Evolutionary conservation across 2,888 invertebrate species (phyloP), one percentile per base, ranked within the genome.

Genomic region (Masnerella sp.): DNA sequence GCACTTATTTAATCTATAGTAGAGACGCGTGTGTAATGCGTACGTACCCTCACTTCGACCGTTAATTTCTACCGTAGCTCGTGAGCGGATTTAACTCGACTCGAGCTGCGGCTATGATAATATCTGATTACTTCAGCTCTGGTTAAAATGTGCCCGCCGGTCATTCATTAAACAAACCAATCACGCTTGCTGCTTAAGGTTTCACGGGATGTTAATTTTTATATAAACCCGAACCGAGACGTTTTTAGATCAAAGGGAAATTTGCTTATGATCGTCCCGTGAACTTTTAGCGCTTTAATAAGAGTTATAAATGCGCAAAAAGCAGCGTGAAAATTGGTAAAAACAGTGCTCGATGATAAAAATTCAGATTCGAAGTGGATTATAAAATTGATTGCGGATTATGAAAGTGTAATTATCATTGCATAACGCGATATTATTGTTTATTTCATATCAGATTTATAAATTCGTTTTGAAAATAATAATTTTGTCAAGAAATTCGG

Each of bases 21-120:
- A 58, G 52, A 49, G 61, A 51, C 61, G 74, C 69, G 64, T 38
- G 51, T 47, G 67, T 64, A 69, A 74, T 65, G 58, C 74, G 69
- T 67, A 68, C 52, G 34, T 65, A 65, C 69, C 58, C 64, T 68
- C 56, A 62, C 51, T 51, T 62, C 52, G 54, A 69, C 69, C 69
- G 69, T 74, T 74, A 74, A 74, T 74, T 69, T 65, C 74, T 69
- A 69, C 59, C 64, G 65, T 69, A 69, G 59, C 65, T 74, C 69
- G 69, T 49, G 69, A 69, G 61, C 69, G 47, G 65, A 69, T 65
- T 74, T 65, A 68, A 65, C 69, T 74, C 56, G 34, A 43, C 59
- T 62, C 65, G 51, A 58, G 38, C 64, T n/a, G n/a, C n/a, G n/a
- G 74, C 64, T 54, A 64, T 61, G 65, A 74, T 74, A 69, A 70